Base-by-base conservation (phyloP, 37 sponge, comb jelly and placozoan species). In the Oopsacas minuta region DNA sequence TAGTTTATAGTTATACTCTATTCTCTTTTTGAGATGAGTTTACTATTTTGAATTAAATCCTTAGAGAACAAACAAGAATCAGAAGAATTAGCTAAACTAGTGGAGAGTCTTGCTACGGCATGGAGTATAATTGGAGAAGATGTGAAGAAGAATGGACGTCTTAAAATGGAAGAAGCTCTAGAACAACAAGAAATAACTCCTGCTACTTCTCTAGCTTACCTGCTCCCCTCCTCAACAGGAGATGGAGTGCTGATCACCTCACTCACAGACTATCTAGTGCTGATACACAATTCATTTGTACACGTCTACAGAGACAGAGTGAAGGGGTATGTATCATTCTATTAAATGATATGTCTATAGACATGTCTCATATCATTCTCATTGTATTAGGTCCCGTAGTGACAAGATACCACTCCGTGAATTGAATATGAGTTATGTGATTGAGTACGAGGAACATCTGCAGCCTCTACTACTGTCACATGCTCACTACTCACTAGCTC, bases 181-280 rank as follows among this genome's bases (percentile, higher is more conserved):
- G 75, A 61, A 61, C 75, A 61, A 61, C 75, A 61, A n/a, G n/a
- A n/a, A 61, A 61, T 61, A 61, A 61, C 75, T n/a, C 75, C 75
- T 61, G 75, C 75, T 61, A 61, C 75, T 34, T n/a, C 75, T 61
- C 75, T 61, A n/a, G 75, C 75, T 34, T 61, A 61, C 75, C 75
- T 61, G 30, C 75, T 61, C 17, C 17, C 75, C 7, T 61, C 75
- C 30, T 25, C 75, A 61, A 61, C 28, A 61, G 75, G 75, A 61
- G 75, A 61, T 25, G 75, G 75, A 3, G 28, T 61, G 75, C 30
- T 61, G 30, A 61, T 61, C 75, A 61, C 75, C 75, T 61, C 75
- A 61, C 75, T 61, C 75, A 61, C 75, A 32, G 75, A 61, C 75
- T 61, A 61, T 12, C 75, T 61, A 61, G 20, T 61, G 30, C 30